Evolutionary conservation across 2,113 vertebrate species (phyloP).

Genomic region (Sander lucioperca): DNA sequence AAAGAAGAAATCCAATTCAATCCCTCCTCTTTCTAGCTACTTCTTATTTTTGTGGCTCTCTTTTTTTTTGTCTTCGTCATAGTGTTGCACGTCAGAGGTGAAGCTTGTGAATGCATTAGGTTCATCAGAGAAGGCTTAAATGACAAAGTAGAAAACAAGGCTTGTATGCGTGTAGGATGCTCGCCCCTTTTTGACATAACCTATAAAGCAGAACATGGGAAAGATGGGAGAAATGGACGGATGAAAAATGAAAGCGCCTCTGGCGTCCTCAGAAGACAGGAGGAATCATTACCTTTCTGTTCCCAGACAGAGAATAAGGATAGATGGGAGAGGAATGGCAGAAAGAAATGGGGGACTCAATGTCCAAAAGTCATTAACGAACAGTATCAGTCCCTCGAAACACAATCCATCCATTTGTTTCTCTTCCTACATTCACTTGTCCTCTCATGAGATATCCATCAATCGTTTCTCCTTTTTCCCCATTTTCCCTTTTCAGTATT

Average conservation of each 20-base stretch:
- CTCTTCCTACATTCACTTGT: conserved; percentile 22
- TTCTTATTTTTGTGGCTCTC: neutral
- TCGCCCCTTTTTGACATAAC: neutral
- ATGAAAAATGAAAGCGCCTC: conserved; percentile 53
- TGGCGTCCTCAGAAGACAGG: conserved; percentile 40
- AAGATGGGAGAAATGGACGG: neutral
- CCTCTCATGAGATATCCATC: conserved; percentile 37
- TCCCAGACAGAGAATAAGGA: conserved; percentile 48
- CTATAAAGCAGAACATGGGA: neutral
- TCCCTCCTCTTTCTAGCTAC: neutral
- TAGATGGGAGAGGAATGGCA: conserved; percentile 36
- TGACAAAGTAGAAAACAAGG: neutral
- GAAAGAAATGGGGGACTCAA: conserved; percentile 27
- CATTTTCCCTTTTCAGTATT: neutral
- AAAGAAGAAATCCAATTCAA: neutral
- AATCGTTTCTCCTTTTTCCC: neutral
- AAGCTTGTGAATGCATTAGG: neutral
- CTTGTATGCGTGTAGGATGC: neutral
- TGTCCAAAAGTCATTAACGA: conserved; percentile 54
- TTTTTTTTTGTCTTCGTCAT: neutral
- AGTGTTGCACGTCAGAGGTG: neutral
- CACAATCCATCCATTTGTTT: conserved; percentile 47
- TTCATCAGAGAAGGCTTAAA: neutral
- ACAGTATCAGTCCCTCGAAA: conserved; percentile 21
- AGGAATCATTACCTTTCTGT: conserved; percentile 55